Evolutionary conservation across 2,888 invertebrate species (phyloP).

Genomic region (Drosophila diplacantha): DNA sequence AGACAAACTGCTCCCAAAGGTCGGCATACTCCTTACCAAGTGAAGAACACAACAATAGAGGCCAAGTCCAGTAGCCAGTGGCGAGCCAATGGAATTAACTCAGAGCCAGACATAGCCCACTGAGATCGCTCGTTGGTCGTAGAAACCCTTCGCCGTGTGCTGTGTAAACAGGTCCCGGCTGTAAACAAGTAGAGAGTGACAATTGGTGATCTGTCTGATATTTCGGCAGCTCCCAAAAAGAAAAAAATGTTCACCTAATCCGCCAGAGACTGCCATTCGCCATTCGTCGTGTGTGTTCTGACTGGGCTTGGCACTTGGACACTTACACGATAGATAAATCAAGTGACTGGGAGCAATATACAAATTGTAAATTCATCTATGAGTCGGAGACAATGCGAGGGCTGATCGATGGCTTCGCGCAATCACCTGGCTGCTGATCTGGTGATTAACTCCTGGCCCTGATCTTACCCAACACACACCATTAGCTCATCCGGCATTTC

Average conservation of each 20-base stretch:
- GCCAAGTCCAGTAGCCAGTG: constrained; percentile 47
- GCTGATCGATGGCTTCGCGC: constrained; percentile 21
- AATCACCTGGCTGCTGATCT: constrained; percentile 1
- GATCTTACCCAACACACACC: constrained; percentile 31
- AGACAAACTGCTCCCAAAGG: not conserved
- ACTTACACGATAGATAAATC: constrained; percentile 38
- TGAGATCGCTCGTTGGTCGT: not conserved
- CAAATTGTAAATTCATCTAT: not conserved
- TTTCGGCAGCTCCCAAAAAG: constrained; percentile 48
- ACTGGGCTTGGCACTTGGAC: constrained; percentile 39
- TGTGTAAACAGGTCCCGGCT: constrained; percentile 34
- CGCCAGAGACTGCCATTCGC: constrained; percentile 28
- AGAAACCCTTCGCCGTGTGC: constrained; percentile 1
- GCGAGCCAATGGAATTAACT: constrained; percentile 9
- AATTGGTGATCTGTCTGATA: constrained; percentile 63
- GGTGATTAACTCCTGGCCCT: constrained; percentile 29
- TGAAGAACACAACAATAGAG: not conserved
- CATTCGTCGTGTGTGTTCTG: constrained; percentile 34
- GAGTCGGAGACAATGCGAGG: constrained; percentile 27
- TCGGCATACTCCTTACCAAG: not conserved
- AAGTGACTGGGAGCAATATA: constrained; percentile 17
- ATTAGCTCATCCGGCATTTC: constrained; percentile 53
- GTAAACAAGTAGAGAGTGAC: constrained; percentile 44
- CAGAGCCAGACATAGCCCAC: constrained; percentile 17
- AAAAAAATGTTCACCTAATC: constrained; percentile 14